Evolutionary conservation across 2,888 invertebrate genomes (phyloP), one percentile per base, ranked within the genome.

Genomic region (Nymphalis c-album): DNA sequence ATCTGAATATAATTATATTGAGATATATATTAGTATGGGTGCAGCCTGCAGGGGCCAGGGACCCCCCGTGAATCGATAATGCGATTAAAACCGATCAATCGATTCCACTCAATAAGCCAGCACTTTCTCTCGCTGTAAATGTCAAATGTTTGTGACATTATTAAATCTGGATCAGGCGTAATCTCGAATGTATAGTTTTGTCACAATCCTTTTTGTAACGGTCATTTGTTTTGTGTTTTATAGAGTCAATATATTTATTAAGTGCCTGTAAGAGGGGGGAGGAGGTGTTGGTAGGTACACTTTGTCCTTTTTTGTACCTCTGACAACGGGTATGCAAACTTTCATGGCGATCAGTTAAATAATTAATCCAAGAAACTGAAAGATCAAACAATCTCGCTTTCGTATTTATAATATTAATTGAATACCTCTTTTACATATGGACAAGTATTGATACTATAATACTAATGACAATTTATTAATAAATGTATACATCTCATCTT

Each of bases 111-210:
- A 85, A 86, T 84, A 86, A 86, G 82, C 82, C 80, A 77, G 75
- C 78, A 87, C 91, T 92, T 91, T 92, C 90, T 88, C 91, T 84
- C 79, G 78, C 82, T 86, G 85, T 87, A 85, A 87, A 88, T 88
- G 90, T 90, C 88, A 87, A 82, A 84, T 82, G 78, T 78, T 76
- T 75, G 78, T 80, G 85, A 85, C 84, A 81, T 81, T 83, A 85
- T 85, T 84, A 84, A 86, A 85, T 84, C 79, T 83, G 83, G 81
- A 84, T 82, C 83, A 77, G 78, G 78, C 76, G 75, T 88, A 84
- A 86, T 84, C 84, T 81, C 73, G 63, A 61, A 59, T 65, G 77
- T 78, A 82, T 80, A 84, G 82, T 85, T 83, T 82, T 79, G 78
- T 75, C 79, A 79, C 80, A 85, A 87, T 86, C 85, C 82, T 78